Evolutionary conservation across 2,888 invertebrate genomes (phyloP).

Genomic region (Nebria brevicollis): DNA sequence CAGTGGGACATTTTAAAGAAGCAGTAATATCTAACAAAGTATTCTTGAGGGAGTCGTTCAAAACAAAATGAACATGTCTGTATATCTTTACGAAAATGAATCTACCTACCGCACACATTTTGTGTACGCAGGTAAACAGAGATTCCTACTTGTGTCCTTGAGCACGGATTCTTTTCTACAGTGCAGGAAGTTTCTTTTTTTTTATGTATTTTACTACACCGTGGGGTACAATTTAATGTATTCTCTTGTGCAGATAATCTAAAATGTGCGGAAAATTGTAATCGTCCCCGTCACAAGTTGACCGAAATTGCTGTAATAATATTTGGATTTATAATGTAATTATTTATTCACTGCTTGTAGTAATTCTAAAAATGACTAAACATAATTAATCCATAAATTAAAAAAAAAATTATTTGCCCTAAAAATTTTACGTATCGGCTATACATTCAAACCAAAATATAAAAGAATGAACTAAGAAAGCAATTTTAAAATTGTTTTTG

Average conservation of each 20-base stretch:
- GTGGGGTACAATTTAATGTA: conserved; percentile 6
- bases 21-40: neutral
- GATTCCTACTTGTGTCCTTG: neutral
- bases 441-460: no score
- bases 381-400: no score
- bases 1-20: neutral
- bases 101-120: neutral
- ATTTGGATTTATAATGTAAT: neutral
- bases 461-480: no score
- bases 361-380: neutral
- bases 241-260: conserved; percentile 14
- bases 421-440: no score
- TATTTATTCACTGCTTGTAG: neutral
- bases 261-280: neutral
- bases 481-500: no score
- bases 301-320: neutral
- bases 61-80: neutral
- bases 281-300: neutral
- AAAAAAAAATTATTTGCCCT: no score
- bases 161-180: neutral
- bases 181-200: neutral
- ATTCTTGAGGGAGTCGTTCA: neutral
- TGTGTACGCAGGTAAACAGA: conserved; percentile 2
- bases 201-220: neutral
- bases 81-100: neutral